Conservation (phyloP, 2,113 vertebrate species). For the Dasyornis broadbenti region DNA sequence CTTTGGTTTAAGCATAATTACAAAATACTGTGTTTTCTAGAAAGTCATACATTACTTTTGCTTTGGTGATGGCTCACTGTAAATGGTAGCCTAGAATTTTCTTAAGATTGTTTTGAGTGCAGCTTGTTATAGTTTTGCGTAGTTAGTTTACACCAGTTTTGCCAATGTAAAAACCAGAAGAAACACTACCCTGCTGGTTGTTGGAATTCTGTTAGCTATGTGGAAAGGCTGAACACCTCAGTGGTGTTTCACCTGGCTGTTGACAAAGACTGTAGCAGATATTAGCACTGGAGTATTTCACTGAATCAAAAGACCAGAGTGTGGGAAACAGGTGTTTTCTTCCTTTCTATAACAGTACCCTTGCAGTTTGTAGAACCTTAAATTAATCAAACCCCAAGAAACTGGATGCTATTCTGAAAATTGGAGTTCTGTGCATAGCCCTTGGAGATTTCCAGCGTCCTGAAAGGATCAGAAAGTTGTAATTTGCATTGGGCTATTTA, state of each 20-base stretch:
- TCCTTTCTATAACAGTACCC: background rate
- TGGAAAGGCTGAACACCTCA: background rate
- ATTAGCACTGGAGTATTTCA: background rate
- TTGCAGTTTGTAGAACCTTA: background rate
- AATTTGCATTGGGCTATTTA: background rate
- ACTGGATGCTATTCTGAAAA: background rate
- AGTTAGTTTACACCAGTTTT: background rate
- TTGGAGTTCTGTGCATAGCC: background rate
- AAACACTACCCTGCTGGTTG: background rate
- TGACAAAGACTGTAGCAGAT: background rate
- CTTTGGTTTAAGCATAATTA: background rate
- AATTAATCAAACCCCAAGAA: background rate
- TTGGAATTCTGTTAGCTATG: background rate
- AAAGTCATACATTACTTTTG: background rate
- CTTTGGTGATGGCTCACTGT: background rate
- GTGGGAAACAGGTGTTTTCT: background rate
- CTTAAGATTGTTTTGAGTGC: background rate
- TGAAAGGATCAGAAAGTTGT: background rate
- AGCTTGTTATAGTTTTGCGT: background rate
- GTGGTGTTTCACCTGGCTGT: background rate
- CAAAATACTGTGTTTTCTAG: background rate
- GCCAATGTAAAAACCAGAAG: background rate
- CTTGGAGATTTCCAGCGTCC: background rate
- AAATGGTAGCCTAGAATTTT: background rate
- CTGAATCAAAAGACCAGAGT: background rate